These are phyloP conservation scores for Echiichthys vipera DNA, from an alignment of 2,797 vertebrate species.

Conservation along the genomic window DNA sequence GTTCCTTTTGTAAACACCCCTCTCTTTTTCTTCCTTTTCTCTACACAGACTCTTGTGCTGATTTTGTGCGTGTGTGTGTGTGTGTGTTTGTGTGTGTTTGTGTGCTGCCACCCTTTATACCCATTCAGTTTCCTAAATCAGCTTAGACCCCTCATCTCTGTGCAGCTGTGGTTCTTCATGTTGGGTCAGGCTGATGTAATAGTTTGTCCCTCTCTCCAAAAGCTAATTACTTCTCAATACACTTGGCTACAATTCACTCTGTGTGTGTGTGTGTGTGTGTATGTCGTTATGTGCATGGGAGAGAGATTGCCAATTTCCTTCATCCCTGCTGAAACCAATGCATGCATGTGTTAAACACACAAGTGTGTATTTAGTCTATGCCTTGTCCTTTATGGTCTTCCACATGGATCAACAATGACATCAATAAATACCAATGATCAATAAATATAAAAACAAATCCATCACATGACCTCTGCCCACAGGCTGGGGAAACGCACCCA, in stretches of 20 bases:
- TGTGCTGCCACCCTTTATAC: not conserved
- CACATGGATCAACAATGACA: not conserved
- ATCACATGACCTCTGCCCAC: not conserved
- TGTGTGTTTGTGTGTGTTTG: not conserved
- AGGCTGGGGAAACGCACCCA: not conserved
- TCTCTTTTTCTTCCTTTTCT: not conserved
- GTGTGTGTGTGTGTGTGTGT: conserved; percentile 2
- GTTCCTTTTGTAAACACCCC: not conserved
- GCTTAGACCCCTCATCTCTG: not conserved
- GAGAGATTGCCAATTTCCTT: not conserved
- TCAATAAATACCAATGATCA: not conserved
- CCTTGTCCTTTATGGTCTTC: not conserved
- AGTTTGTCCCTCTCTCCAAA: conserved; percentile 6
- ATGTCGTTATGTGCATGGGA: not conserved
- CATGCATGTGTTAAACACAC: not conserved
- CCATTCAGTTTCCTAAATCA: conserved; percentile 17
- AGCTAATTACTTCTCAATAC: conserved; percentile 25
- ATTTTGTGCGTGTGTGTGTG: conserved; percentile 1
- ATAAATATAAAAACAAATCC: not conserved
- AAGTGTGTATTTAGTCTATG: not conserved
- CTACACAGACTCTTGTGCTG: not conserved
- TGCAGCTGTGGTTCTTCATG: not conserved
- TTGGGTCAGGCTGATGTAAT: conserved; percentile 32
- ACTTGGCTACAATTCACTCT: not conserved
- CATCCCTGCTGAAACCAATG: not conserved